Base-by-base conservation (phyloP, 2,888 invertebrate species). In the Stenoptilia bipunctidactyla region DNA sequence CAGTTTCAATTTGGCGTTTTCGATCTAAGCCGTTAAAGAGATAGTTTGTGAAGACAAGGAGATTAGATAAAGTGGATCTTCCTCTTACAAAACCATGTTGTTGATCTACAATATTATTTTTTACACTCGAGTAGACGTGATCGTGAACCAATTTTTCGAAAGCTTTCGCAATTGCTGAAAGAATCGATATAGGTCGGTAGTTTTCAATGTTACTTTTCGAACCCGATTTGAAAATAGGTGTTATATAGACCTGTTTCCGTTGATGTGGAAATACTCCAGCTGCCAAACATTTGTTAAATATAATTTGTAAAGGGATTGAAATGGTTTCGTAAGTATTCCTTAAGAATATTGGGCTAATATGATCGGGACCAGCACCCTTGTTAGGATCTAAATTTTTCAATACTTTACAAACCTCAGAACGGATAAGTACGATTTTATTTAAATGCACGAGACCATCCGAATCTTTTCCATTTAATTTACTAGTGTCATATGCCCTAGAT, bases 201-300 rank as follows among this genome's bases (percentile, higher is more conserved):
- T 37, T 12, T 14, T 27, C 10, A 12, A 39, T 8, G 10, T 39
- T 12, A 1, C 15, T 9, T 14, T 27, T 39, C 2, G 39, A 34
- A 2, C 39, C 39, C 1, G 39, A 25, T 34, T 39, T 39, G 14
- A 34, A 25, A 34, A 39, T 34, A 8, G 34, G 39, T 6, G 39
- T 34, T 8, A 39, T 25, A 13, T 13, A 13, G 1, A 34, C 34
- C n/a, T 15, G 8, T 13, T 39, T 39, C 35, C 39, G 34, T 5
- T 15, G 14, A n/a, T 25, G 13, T 1, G 39, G 39, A 15, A 39
- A 35, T 2, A 27, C 13, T 9, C 39, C 39, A 5, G 10, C 25
- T 3, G 10, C n/a, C 2, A 39, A 2, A 15, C 35, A 35, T 39
- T 35, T 39, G 12, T 39, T 34, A 14, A 39, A 39, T 20, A 39